Evolutionary conservation across 1,140 invertebrate genomes (phyloP).

Genomic region (Thrips palmi): DNA sequence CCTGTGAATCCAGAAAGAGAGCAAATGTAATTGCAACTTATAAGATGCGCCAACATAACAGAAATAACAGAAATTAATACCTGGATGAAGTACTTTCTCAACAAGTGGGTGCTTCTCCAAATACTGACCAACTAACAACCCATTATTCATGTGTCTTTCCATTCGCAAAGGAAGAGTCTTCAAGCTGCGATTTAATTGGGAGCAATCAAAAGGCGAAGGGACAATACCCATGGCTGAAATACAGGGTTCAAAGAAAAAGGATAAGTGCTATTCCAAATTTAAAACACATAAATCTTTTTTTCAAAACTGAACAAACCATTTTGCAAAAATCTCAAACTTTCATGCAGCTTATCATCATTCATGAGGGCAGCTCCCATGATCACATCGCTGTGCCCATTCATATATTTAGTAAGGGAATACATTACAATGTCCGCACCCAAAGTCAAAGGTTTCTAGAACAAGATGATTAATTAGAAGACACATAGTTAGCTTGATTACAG

Average conservation of each 20-base stretch:
- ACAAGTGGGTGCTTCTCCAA: constrained; percentile 61
- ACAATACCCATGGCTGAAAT: constrained; percentile 66
- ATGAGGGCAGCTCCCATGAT: constrained; percentile 83
- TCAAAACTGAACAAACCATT: constrained; percentile 42
- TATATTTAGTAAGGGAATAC: constrained; percentile 94
- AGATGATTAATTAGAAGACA: constrained; percentile 9
- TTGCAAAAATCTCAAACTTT: constrained; percentile 68
- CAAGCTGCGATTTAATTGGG: constrained; percentile 78
- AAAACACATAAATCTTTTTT: constrained; percentile 7
- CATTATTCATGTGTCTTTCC: constrained; percentile 70
- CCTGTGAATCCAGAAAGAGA: constrained; percentile 28
- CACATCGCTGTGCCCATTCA: constrained; percentile 96
- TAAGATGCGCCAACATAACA: neutral
- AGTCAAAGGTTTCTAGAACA: constrained; percentile 54
- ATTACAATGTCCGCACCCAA: constrained; percentile 83
- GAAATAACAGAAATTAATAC: constrained; percentile 22
- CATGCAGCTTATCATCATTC: constrained; percentile 49
- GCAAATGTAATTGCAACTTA: neutral
- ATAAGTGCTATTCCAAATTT: too few species aligned
- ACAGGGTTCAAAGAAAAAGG: too few species aligned
- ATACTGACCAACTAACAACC: constrained; percentile 55
- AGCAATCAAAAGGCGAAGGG: constrained; percentile 94
- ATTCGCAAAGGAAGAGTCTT: constrained; percentile 88
- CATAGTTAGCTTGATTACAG: neutral
- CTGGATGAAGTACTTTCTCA: constrained; percentile 68